These are phyloP conservation scores for Acleris cristana DNA, from an alignment of 2,888 invertebrate genomes.

Conservation along the genomic window DNA sequence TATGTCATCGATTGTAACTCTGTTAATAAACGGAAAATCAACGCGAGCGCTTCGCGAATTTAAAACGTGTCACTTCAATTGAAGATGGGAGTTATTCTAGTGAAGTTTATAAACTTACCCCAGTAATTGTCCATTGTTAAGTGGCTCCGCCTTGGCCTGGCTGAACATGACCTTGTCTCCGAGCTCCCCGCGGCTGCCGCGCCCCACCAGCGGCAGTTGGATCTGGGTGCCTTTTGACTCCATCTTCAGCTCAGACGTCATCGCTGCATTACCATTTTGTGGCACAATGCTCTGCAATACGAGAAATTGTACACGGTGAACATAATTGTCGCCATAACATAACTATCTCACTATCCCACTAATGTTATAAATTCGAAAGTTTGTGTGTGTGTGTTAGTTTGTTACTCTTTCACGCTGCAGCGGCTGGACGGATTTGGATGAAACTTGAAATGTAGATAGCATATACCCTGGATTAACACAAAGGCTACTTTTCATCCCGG, in stretches of 20 bases:
- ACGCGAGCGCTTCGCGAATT: neutral
- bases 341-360: too few species aligned
- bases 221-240: constrained; percentile 83
- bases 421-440: too few species aligned
- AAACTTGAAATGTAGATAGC: too few species aligned
- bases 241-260: constrained; percentile 75
- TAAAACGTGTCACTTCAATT: neutral
- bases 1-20: neutral
- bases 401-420: too few species aligned
- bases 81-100: neutral
- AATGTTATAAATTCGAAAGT: too few species aligned
- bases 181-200: constrained; percentile 74
- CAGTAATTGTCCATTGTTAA: constrained; percentile 86
- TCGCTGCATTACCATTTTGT: constrained; percentile 71
- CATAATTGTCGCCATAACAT: too few species aligned
- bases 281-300: constrained; percentile 61
- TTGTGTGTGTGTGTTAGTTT: too few species aligned
- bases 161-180: constrained; percentile 76
- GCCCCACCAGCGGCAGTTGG: constrained; percentile 76
- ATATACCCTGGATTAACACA: too few species aligned
- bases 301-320: constrained; percentile 13
- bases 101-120: constrained; percentile 71
- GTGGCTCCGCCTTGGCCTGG: constrained; percentile 82
- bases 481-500: too few species aligned
- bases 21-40: neutral